These are phyloP conservation scores for Rhinopomastus cyanomelas DNA, from an alignment of 2,113 vertebrate genomes.

Conservation along the genomic window DNA sequence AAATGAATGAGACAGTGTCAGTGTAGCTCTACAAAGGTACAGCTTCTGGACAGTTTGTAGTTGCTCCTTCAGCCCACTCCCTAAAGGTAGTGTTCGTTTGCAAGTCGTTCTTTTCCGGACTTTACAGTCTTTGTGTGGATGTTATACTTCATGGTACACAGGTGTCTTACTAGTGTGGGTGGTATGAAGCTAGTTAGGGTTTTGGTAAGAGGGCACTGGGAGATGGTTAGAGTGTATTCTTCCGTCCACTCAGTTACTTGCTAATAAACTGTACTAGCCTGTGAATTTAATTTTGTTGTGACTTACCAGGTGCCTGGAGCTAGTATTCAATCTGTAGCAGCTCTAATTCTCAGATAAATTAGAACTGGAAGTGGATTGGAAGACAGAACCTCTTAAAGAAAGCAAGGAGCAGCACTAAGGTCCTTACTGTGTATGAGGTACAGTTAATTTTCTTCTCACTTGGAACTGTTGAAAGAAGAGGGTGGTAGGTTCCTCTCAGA, in stretches of 20 bases:
- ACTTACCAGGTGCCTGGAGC: conserved; percentile 37
- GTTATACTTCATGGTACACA: not conserved
- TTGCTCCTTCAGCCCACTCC: not conserved
- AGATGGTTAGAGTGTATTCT: not conserved
- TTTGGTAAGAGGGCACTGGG: not conserved
- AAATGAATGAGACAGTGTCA: not conserved
- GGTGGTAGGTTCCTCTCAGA: not conserved
- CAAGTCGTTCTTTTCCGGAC: not conserved
- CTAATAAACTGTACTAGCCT: conserved; percentile 48
- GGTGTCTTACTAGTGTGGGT: not conserved
- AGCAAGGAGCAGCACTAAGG: not conserved
- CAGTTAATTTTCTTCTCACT: not conserved
- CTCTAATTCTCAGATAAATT: not conserved
- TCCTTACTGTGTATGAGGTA: not conserved
- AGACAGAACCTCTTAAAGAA: not conserved
- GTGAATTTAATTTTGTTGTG: conserved; percentile 54
- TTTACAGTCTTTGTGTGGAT: not conserved
- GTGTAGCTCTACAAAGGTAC: not conserved
- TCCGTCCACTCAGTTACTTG: not conserved
- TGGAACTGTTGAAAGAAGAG: not conserved
- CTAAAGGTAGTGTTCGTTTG: not conserved
- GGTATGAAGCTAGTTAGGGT: not conserved
- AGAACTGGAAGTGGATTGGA: conserved; percentile 9
- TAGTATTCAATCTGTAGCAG: conserved; percentile 45
- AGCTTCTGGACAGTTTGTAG: not conserved